A percentile compares a stretch with the other conserved stretches of the same genome.
These are phyloP conservation scores for Matsumyia berberina DNA, from an alignment of 2,888 invertebrate species.

Conservation along the genomic window DNA sequence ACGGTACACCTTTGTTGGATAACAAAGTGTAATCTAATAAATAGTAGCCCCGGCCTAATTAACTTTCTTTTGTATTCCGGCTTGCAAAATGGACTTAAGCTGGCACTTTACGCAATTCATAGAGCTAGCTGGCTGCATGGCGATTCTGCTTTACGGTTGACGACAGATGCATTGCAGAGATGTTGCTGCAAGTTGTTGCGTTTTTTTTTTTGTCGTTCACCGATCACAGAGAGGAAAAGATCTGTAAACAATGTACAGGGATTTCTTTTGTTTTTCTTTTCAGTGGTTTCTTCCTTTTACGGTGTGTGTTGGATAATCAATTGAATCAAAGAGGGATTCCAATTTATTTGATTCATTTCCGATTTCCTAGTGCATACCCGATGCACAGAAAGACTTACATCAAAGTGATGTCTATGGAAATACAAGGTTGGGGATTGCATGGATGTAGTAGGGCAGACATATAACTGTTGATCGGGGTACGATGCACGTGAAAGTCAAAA, in stretches of 20 bases:
- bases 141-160: constrained; percentile 57
- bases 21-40: constrained; percentile 58
- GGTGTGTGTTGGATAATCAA: constrained; percentile 35
- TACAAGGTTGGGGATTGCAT: not conserved
- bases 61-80: constrained; percentile 68
- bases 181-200: constrained; percentile 48
- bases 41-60: constrained; percentile 54
- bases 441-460: not conserved
- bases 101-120: constrained; percentile 54
- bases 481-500: too few relatives aligned
- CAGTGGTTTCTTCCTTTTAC: constrained; percentile 39
- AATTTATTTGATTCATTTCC: constrained; percentile 62
- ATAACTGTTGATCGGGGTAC: not conserved
- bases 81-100: constrained; percentile 39
- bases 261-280: not conserved
- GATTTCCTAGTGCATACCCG: constrained; percentile 22
- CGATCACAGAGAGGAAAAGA: constrained; percentile 1
- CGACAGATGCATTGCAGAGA: constrained; percentile 54
- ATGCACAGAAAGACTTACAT: constrained; percentile 1
- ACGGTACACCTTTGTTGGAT: constrained; percentile 42
- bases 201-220: constrained; percentile 14
- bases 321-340: constrained; percentile 27
- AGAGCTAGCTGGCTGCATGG: constrained; percentile 11
- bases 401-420: not conserved
- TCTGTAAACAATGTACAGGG: constrained; percentile 22